Base-by-base conservation (phyloP, 2,797 vertebrate species). In the Rhynchonycteris naso region DNA sequence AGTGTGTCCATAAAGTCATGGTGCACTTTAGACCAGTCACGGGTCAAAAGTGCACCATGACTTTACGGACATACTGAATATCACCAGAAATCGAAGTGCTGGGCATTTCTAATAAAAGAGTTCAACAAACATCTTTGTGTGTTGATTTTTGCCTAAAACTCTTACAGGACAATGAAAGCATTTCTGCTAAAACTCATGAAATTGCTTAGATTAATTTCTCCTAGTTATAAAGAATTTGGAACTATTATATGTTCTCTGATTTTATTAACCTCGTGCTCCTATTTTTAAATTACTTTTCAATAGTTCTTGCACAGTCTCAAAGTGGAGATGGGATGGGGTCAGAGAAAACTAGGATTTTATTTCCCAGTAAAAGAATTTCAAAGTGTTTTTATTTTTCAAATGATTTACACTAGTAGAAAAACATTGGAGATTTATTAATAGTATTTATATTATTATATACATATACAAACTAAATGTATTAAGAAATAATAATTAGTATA, bases 311-410 rank as follows among this genome's bases (percentile, higher is more conserved):
- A 33, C 43, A 65, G 33, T 24, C 59, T 81, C 59, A 82, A 82
- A 82, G 65, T 82, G 43, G 30, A 30, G 19, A 82, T 38, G 30
- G 12, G 13, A 5, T 28, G 30, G 18, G 13, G 21, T 82, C 18
- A 80, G 7, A 72, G 61, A 78, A 61, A 11, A 76, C 9, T 4
- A 0, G 24, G 22, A 71, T 82, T 65, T 35, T 19, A 85, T 82
- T 90, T 79, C 4, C 90, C 13, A 65, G 14, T 15, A 35, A 80
- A 63, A 88, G 61, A 61, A 66, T 66, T 50, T 21, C 7, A 50
- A 80, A 85, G 2, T 50, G 66, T 19, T 71, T 19, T 79, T 58
- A 38, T 35, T 85, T 90, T 94, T 72, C 24, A 82, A 92, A 92
- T 28, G 75, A 66, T 4, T 78, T 79, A 80, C 59, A 59, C 82